Evolutionary conservation across 2,888 invertebrate genomes (phyloP).

Genomic region (Thecophora atra): DNA sequence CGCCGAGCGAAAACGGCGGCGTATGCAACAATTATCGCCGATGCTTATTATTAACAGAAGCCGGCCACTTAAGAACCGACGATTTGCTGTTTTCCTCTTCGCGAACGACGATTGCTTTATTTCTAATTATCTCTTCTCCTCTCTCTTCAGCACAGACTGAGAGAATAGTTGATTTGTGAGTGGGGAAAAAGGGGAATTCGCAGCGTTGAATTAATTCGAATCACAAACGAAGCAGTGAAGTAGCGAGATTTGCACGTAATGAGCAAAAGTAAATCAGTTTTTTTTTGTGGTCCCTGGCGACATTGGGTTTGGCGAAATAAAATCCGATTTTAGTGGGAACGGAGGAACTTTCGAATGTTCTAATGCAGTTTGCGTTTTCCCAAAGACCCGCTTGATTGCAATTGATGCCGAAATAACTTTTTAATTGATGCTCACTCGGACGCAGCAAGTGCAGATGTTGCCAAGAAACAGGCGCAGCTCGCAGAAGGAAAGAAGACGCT

Average conservation of each 20-base stretch:
- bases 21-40: slow-evolving; percentile 11
- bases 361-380: too few relatives aligned
- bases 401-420: slow-evolving; percentile 20
- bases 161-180: too few relatives aligned
- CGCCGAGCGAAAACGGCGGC: too few relatives aligned
- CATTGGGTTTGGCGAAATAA: too few relatives aligned
- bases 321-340: too few relatives aligned
- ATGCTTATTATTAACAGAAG: not conserved
- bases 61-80: too few relatives aligned
- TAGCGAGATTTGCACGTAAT: too few relatives aligned
- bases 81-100: too few relatives aligned
- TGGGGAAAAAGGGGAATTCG: too few relatives aligned
- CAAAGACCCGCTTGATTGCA: not conserved
- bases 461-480: not conserved
- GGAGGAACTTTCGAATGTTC: not conserved
- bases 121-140: slow-evolving; percentile 42
- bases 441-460: not conserved
- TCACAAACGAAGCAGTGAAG: not conserved
- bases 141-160: not conserved
- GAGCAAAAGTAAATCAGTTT: too few relatives aligned
- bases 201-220: not conserved
- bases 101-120: too few relatives aligned
- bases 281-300: too few relatives aligned
- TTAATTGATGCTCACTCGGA: slow-evolving; percentile 23
- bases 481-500: slow-evolving; percentile 28